These are phyloP conservation scores for Apogon hyalosoma DNA, from an alignment of 2,797 vertebrate species.

Conservation along the genomic window DNA sequence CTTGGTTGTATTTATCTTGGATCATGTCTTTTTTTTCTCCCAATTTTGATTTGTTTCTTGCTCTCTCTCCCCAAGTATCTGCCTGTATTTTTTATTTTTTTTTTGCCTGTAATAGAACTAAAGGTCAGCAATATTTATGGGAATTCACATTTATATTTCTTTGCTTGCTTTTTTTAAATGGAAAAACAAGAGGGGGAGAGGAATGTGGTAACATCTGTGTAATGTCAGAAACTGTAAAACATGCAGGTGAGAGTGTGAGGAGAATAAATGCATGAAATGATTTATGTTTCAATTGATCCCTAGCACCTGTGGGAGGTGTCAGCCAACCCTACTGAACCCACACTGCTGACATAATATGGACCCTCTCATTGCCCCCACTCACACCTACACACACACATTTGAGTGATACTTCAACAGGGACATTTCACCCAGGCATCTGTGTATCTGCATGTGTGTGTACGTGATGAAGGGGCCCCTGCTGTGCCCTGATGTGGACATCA, in stretches of 20 bases:
- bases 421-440: constrained; percentile 74
- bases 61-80: constrained; percentile 49
- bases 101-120: constrained; percentile 44
- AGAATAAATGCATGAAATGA: constrained; percentile 64
- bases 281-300: constrained; percentile 77
- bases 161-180: constrained; percentile 19
- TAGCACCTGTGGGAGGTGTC: constrained; percentile 73
- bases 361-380: constrained; percentile 28
- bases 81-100: constrained; percentile 43
- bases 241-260: constrained; percentile 44
- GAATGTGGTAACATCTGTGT: constrained; percentile 51
- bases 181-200: constrained; percentile 30
- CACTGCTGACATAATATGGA: constrained; percentile 62
- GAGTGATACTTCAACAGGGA: constrained; percentile 69
- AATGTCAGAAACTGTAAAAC: constrained; percentile 44
- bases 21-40: constrained; percentile 40
- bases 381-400: constrained; percentile 37
- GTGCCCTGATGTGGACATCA: constrained; percentile 80
- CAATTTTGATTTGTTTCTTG: constrained; percentile 53
- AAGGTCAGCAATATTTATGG: constrained; percentile 66
- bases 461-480: constrained; percentile 80
- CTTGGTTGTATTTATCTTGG: constrained; percentile 39
- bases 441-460: constrained; percentile 47
- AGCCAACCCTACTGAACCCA: constrained; percentile 48
- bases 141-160: constrained; percentile 50